phyloP scores from a whole-genome alignment of 2,888 invertebrate species.

The Melanostoma scalare region DNA sequence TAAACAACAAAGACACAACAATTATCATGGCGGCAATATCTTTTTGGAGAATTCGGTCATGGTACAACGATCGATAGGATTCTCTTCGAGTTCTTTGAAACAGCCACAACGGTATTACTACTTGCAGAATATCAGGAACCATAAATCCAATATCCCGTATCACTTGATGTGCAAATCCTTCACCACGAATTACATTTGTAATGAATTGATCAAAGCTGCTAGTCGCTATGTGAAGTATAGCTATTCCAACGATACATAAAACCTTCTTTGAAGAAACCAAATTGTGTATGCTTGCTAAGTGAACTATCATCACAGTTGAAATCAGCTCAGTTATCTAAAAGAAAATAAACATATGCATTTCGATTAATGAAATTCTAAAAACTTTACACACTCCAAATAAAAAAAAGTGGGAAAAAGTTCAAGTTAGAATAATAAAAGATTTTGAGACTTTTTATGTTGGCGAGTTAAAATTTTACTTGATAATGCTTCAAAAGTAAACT shows the following conservation, averaged over 20 bases:
- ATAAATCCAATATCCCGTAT: slow-evolving; percentile 87
- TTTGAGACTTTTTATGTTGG: too few relatives aligned
- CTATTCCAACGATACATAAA: slow-evolving; percentile 84
- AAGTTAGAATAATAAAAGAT: too few relatives aligned
- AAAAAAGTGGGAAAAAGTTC: not conserved
- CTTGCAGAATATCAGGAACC: slow-evolving; percentile 86
- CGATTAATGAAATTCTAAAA: not conserved
- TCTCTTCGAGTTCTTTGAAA: slow-evolving; percentile 81
- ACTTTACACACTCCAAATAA: too few relatives aligned
- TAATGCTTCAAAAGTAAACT: too few relatives aligned
- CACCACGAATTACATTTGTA: slow-evolving; percentile 85
- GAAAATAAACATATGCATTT: not conserved
- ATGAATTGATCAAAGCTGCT: slow-evolving; percentile 87
- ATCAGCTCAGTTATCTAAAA: slow-evolving; percentile 85
- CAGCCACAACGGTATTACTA: slow-evolving; percentile 84
- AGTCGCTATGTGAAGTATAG: slow-evolving; percentile 85
- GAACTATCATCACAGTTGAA: slow-evolving; percentile 85
- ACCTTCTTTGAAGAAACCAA: slow-evolving; percentile 83
- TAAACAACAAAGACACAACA: slow-evolving; percentile 81
- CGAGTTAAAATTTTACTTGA: too few relatives aligned
- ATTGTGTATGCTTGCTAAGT: slow-evolving; percentile 83
- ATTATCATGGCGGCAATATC: slow-evolving; percentile 80
- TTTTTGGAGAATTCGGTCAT: slow-evolving; percentile 81
- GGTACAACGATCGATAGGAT: slow-evolving; percentile 80
- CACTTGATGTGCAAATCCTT: slow-evolving; percentile 87